Evolutionary conservation across 2,888 invertebrate genomes (phyloP), one percentile per base, ranked within the genome.

Genomic region (Leptarthrus brevirostris): DNA sequence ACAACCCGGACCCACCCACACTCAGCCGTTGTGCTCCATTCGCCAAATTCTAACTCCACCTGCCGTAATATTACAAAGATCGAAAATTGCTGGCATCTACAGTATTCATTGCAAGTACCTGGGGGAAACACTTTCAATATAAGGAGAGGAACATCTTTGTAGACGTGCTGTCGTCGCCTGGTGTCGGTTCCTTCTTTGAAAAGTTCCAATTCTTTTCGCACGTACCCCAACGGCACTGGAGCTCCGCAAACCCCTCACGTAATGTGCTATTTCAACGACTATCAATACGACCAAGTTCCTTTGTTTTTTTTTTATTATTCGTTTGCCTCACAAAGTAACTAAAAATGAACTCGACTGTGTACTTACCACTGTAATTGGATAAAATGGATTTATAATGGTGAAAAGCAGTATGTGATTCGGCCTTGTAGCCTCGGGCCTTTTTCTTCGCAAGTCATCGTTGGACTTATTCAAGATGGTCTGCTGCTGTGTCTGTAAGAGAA

Each of bases 281-380:
- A 49, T 18, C 44, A 64, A 20, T 5, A 20, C 54, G n/a, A 54
- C n/a, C 14, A 24, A 47, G 64, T 64, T 64, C 12, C 47, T n/a
- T 47, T 6, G 6, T 18, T 26, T 20, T 34, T 16, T 52, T 52
- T 1, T 20, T 52, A 18, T 20, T 52, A 14, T 49, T 20, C 14
- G 12, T 14, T 18, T 52, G 20, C 52, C 18, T 52, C 52, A 20
- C 30, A 69, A 69, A 26, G 34, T 69, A 52, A 52, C 69, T 52
- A 69, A 52, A 69, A 69, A 69, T 69, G 36, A 34, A 52, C 64
- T 44, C 36, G 10, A 36, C 30, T 49, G 14, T 18, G 78, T 79
- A 94, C 97, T 94, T 87, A 98, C 97, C 91, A 98, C 98, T 87
- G 97, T 98, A 86, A 99, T 98, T 76, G 98, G 98, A 87, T 98